Evolutionary conservation across 64 coral and sea anemone species (phyloP).

Genomic region (Actinia tenebrosa): DNA sequence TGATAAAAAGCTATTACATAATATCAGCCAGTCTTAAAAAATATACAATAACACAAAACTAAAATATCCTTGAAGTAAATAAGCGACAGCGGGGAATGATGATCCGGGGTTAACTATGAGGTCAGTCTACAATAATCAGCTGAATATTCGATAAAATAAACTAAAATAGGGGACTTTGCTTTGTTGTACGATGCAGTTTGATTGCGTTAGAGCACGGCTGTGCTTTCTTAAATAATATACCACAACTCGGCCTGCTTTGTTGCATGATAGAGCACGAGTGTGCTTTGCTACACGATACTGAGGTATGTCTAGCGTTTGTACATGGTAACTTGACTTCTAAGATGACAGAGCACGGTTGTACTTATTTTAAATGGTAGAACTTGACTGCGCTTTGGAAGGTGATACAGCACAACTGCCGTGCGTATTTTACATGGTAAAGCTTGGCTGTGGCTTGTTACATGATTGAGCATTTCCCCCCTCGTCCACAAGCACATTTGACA

Average conservation of each 20-base stretch:
- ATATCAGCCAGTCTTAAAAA: too few relatives aligned
- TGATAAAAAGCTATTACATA: too few relatives aligned
- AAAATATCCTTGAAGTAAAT: not conserved
- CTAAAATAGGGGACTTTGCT: not conserved
- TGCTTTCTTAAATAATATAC: too few relatives aligned
- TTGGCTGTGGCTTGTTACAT: constrained; percentile 38
- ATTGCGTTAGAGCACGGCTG: too few relatives aligned
- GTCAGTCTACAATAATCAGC: not conserved
- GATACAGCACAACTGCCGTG: not conserved
- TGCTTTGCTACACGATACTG: not conserved
- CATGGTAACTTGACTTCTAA: not conserved
- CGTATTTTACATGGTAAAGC: not conserved
- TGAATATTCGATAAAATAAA: not conserved
- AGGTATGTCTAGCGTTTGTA: not conserved
- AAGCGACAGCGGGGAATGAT: not conserved
- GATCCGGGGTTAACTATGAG: not conserved
- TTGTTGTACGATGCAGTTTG: not conserved
- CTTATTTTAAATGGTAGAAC: not conserved
- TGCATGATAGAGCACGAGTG: not conserved
- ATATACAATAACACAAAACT: not conserved
- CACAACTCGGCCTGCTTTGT: too few relatives aligned
- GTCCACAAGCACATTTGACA: constrained; percentile 71
- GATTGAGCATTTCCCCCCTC: constrained; percentile 84
- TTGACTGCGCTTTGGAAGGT: not conserved
- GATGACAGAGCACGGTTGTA: not conserved